Conservation (phyloP, 2,113 vertebrate genomes). For the Ancistrus triradiatus region DNA sequence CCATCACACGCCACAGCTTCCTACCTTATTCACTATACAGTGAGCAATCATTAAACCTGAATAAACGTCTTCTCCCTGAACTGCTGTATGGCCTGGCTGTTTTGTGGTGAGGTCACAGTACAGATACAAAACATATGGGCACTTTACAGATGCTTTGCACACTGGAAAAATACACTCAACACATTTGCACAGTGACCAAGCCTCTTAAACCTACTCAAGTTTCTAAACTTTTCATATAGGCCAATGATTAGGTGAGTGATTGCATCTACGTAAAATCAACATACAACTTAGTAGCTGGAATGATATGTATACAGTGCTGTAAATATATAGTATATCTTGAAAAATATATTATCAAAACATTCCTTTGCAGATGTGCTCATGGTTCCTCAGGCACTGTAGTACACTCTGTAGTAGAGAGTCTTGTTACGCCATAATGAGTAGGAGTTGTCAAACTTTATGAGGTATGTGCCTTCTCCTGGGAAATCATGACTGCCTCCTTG, state of each 20-base stretch:
- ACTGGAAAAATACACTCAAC: slow-evolving; percentile 45
- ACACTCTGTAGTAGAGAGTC: slow-evolving; percentile 94
- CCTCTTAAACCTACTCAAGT: slow-evolving; percentile 44
- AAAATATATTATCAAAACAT: slow-evolving; percentile 63
- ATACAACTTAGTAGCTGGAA: slow-evolving; percentile 49
- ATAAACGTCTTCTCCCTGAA: slow-evolving; percentile 47
- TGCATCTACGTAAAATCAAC: slow-evolving; percentile 50
- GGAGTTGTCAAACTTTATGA: slow-evolving; percentile 96
- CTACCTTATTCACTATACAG: neutral
- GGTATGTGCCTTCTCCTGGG: slow-evolving; percentile 93
- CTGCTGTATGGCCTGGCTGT: slow-evolving; percentile 57
- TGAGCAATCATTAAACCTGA: slow-evolving; percentile 32
- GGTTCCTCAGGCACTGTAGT: slow-evolving; percentile 78
- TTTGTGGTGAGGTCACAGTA: slow-evolving; percentile 51
- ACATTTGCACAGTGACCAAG: slow-evolving; percentile 52
- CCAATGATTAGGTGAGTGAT: slow-evolving; percentile 15
- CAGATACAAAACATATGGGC: slow-evolving; percentile 45
- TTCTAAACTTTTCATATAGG: slow-evolving; percentile 30
- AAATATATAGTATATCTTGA: slow-evolving; percentile 47
- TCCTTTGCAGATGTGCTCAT: slow-evolving; percentile 38
- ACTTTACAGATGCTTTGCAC: slow-evolving; percentile 43
- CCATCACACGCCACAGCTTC: neutral
- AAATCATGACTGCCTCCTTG: slow-evolving; percentile 90
- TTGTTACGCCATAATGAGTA: slow-evolving; percentile 97
- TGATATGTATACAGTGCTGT: slow-evolving; percentile 36